Conservation (phyloP, 2,113 vertebrate genomes). For the Dromaius novaehollandiae region DNA sequence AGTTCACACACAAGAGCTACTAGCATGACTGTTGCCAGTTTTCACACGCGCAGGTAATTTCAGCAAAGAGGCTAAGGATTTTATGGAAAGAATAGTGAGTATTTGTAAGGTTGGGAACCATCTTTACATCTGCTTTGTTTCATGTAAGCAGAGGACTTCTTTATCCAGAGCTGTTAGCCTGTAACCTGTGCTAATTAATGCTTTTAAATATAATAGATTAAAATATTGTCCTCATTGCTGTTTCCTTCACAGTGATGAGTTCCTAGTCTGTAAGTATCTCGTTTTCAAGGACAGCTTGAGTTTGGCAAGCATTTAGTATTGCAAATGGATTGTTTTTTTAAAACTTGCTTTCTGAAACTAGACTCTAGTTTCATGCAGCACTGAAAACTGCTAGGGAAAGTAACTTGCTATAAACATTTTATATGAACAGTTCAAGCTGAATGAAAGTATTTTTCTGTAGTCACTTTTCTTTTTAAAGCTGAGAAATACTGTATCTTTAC, state of each 20-base stretch:
- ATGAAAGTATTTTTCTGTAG: not conserved
- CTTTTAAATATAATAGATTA: not conserved
- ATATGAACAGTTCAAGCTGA: not conserved
- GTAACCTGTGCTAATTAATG: not conserved
- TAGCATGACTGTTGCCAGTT: not conserved
- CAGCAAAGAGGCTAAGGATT: not conserved
- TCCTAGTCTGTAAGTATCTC: not conserved
- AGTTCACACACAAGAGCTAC: slow-evolving; percentile 1
- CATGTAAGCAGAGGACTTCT: not conserved
- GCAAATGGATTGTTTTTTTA: not conserved
- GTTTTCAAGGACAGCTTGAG: not conserved
- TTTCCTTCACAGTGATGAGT: not conserved
- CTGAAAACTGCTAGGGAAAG: not conserved
- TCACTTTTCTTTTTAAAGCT: not conserved
- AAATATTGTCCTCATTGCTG: not conserved
- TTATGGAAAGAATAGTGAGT: not conserved
- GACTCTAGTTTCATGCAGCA: not conserved
- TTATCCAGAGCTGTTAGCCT: not conserved
- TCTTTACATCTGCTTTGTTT: not conserved
- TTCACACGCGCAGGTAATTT: not conserved
- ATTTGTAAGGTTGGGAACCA: not conserved
- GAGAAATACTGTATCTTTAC: not conserved
- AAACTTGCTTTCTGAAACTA: not conserved
- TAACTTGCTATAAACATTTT: not conserved
- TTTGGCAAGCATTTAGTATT: not conserved